A percentile compares a stretch with the other conserved stretches of the same genome.
These are phyloP conservation scores for Amiota mariae DNA, from an alignment of 2,888 invertebrate genomes.

Conservation along the genomic window DNA sequence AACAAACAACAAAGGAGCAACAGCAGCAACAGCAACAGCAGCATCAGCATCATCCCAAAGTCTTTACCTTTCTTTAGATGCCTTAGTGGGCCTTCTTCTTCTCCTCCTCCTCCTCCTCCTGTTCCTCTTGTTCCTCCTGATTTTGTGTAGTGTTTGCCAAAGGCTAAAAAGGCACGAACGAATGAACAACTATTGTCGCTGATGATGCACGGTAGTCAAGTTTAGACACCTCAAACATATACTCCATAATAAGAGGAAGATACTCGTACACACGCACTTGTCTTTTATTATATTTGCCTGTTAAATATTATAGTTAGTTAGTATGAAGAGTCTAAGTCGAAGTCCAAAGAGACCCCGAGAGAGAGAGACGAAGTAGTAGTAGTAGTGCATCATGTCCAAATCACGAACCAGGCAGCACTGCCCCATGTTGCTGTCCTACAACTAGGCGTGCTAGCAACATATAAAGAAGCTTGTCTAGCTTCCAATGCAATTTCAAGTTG, in stretches of 20 bases:
- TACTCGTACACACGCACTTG: conserved; percentile 38
- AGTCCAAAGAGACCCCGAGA: background rate
- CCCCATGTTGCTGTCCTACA: background rate
- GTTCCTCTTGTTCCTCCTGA: conserved; percentile 8
- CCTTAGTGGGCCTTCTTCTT: background rate
- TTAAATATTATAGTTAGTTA: background rate
- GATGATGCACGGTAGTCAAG: conserved; percentile 59
- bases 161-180: too few species aligned
- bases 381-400: background rate
- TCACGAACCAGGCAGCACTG: background rate
- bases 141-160: background rate
- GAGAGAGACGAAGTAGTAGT: background rate
- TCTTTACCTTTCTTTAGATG: too few species aligned
- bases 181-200: background rate
- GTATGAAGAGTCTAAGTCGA: background rate
- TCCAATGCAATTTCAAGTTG: too few species aligned
- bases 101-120: conserved; percentile 4
- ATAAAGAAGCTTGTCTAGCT: too few species aligned
- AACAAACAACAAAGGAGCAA: conserved; percentile 37
- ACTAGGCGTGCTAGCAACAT: conserved; percentile 3
- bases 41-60: background rate
- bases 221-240: conserved; percentile 65
- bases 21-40: background rate
- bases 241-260: conserved; percentile 59
- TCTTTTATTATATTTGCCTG: background rate